phyloP scores from a whole-genome alignment of 2,888 invertebrate genomes.

The Alloplasta piceator region DNA sequence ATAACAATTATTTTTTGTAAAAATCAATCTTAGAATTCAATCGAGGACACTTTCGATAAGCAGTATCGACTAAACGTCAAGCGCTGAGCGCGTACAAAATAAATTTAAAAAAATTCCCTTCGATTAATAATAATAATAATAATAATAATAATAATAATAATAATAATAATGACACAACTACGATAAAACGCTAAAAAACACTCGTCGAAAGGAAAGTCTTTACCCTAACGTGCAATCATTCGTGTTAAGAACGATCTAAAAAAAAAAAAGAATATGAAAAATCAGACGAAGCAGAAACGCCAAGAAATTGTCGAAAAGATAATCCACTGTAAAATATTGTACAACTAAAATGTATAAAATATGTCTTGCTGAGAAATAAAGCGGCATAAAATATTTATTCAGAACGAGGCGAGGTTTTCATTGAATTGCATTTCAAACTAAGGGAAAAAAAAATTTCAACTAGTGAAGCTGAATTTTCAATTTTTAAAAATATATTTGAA shows the following conservation, averaged over 20 bases:
- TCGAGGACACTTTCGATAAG: slow-evolving; percentile 33
- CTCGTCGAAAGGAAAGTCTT: slow-evolving; percentile 68
- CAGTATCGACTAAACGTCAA: slow-evolving; percentile 49
- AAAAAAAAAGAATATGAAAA: slow-evolving; percentile 13
- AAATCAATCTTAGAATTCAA: slow-evolving; percentile 60
- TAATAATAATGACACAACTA: slow-evolving; percentile 35
- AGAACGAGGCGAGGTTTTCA: slow-evolving; percentile 61
- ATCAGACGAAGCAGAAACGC: slow-evolving; percentile 33
- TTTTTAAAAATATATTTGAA: too few relatives aligned
- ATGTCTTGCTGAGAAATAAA: slow-evolving; percentile 78
- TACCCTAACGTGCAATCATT: slow-evolving; percentile 79
- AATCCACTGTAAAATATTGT: slow-evolving; percentile 79
- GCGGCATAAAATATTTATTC: slow-evolving; percentile 81
- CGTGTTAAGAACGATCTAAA: slow-evolving; percentile 67
- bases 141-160: slow-evolving; percentile 38
- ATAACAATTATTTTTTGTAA: slow-evolving; percentile 76
- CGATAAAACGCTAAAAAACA: slow-evolving; percentile 45
- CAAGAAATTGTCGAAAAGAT: slow-evolving; percentile 53
- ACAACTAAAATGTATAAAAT: slow-evolving; percentile 74
- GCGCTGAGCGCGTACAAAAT: slow-evolving; percentile 57
- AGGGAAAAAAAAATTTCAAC: too few relatives aligned
- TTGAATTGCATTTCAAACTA: not conserved
- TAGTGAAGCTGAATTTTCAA: too few relatives aligned
- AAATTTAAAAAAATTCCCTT: slow-evolving; percentile 51
- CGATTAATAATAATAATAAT: slow-evolving; percentile 31